Base-by-base conservation (phyloP, 1,140 invertebrate genomes). In the Neocloeon triangulifer region DNA sequence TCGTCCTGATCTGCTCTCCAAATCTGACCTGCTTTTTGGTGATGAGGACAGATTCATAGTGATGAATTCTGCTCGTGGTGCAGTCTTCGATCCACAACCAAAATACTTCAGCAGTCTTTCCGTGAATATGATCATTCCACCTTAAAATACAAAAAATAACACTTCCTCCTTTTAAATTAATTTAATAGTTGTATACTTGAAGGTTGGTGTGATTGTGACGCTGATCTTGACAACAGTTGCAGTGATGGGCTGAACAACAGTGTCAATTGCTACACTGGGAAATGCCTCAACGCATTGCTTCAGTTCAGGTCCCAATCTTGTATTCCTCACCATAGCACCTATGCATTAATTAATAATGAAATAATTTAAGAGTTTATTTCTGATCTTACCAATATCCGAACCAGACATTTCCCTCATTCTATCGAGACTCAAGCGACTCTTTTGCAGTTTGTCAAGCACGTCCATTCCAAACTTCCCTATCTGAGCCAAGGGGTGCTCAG, bases 71-170 rank as follows among this genome's bases (percentile, higher is more conserved):
- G 52, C 95, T 86, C 35, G 64, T 79, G 9, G 85, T 77, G 0
- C 88, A 76, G 57, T 98, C 89, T 56, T 96, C 91, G 10, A 99
- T 76, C 86, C 92, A 96, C 30, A 98, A 70, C 82, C 88, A 97
- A 55, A 95, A 99, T 2, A 76, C 65, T 55, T 97, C 85, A 1
- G 75, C 66, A 7, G 62, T 68, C 50, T 74, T 78, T 1, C 91
- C 88, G 49, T 96, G 88, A 33, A 85, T 58, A 38, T 64, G 69
- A 46, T 88, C 81, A 48, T 85, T 84, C 86, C 88, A 95, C 27
- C 59, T 72, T 33, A 22, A 23, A 26, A 31, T 10, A 19, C 16
- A 19, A 12, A 30, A 27, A 35, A 37, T 15, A n/a, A 14, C n/a
- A 34, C 28, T 19, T 33, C 19, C 16, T 26, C 32, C 14, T 19